These are phyloP conservation scores for Listronotus bonariensis DNA, from an alignment of 1,140 invertebrate genomes.

Conservation along the genomic window DNA sequence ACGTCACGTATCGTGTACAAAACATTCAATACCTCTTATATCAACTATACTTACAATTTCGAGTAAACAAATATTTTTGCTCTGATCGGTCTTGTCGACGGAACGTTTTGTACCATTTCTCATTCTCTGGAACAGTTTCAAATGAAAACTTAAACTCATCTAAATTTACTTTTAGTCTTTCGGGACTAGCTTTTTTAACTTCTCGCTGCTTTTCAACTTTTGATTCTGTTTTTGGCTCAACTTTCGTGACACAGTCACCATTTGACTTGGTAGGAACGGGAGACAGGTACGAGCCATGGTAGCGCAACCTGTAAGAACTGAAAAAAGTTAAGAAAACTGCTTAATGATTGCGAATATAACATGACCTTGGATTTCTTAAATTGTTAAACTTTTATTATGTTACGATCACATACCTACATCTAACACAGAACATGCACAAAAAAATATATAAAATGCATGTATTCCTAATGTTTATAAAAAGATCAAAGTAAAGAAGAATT, in stretches of 20 bases:
- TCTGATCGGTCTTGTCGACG: conserved; percentile 72
- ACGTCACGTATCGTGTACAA: too few relatives aligned
- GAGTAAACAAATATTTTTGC: conserved; percentile 59
- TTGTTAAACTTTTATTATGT: neutral
- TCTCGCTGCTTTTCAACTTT: conserved; percentile 19
- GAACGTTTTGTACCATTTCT: conserved; percentile 80
- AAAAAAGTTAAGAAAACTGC: conserved; percentile 23
- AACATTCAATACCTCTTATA: too few relatives aligned
- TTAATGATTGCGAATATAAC: conserved; percentile 17
- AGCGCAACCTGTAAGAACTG: conserved; percentile 49
- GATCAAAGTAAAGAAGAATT: too few relatives aligned
- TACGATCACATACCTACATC: too few relatives aligned
- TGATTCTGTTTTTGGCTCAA: conserved; percentile 31
- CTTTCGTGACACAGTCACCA: conserved; percentile 44
- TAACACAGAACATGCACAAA: too few relatives aligned
- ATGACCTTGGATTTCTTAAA: conserved; percentile 12
- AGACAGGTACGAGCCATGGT: conserved; percentile 50
- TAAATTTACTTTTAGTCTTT: conserved; percentile 40
- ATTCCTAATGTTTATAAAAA: too few relatives aligned
- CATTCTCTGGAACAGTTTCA: conserved; percentile 70
- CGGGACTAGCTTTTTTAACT: conserved; percentile 13
- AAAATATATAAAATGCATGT: too few relatives aligned
- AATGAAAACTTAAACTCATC: conserved; percentile 72
- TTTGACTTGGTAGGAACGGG: conserved; percentile 44
- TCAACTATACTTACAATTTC: conserved; percentile 54